Evolutionary conservation across 2,888 invertebrate genomes (phyloP), one percentile per base, ranked within the genome.

Genomic region (Xestobium rufovillosum): DNA sequence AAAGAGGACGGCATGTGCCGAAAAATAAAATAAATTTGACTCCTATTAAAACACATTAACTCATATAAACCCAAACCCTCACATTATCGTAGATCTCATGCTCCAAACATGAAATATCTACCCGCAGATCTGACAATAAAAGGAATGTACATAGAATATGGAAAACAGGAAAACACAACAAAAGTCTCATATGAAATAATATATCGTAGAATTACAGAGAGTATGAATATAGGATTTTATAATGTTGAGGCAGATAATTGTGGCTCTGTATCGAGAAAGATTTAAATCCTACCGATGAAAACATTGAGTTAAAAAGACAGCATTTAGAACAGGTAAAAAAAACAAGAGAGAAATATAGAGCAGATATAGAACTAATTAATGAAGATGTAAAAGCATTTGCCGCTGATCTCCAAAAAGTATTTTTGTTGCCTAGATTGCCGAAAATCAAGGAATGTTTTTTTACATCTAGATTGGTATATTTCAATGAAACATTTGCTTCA

Each of bases 81-180:
- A 8, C 28, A 27, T 12, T n/a, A 27, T 27, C 9, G 11, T 10
- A n/a, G 10, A 27, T 4, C n/a, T n/a, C 4, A 27, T 27, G 28
- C 28, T 10, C 28, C 28, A n/a, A 27, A 27, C 28, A 27, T n/a
- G 11, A 27, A 27, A 27, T 27, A 27, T 23, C n/a, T 23, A 23
- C 23, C 28, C 8, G 28, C 28, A 6, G 6, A 27, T n/a, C 11
- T 11, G 11, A 27, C 28, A 10, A 27, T 27, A 27, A 27, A 8
- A 27, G 11, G n/a, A 27, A 27, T 27, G 28, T 27, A 27, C 10
- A 6, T 10, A 11, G 28, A 27, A 10, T 27, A 27, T 27, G 9
- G 6, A n/a, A 11, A n/a, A 27, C 11, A 4, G 11, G 6, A 27
- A 27, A 27, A 27, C n/a, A n/a, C n/a, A n/a, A n/a, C n/a, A n/a